phyloP scores from a whole-genome alignment of 2,888 invertebrate species.

The Eilema griseolum region DNA sequence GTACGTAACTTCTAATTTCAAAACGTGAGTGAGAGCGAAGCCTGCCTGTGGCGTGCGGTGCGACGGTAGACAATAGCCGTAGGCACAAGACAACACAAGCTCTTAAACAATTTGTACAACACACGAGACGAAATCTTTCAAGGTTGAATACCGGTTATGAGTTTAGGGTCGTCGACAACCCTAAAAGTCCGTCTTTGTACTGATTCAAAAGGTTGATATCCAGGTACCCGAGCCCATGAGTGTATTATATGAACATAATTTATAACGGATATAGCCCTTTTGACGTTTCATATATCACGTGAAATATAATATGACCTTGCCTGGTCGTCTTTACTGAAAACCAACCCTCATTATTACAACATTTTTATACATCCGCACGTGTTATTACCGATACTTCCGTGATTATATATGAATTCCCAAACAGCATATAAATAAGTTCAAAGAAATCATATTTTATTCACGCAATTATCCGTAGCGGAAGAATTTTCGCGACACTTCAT shows the following conservation, averaged over 20 bases:
- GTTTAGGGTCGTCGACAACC: not conserved
- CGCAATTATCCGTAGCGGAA: slow-evolving; percentile 21
- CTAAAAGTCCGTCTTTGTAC: not conserved
- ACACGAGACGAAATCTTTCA: not conserved
- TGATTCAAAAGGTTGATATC: not conserved
- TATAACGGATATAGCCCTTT: slow-evolving; percentile 4
- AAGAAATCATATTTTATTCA: slow-evolving; percentile 23
- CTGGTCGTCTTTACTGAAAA: not conserved
- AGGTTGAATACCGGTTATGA: not conserved
- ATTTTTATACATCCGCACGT: not conserved
- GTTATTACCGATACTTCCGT: not conserved
- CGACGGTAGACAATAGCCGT: slow-evolving; percentile 1
- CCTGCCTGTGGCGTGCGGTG: not conserved
- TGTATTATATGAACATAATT: not conserved
- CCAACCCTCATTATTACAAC: not conserved
- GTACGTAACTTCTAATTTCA: not conserved
- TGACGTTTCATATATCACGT: not conserved
- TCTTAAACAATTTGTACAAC: not conserved
- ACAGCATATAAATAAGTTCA: slow-evolving; percentile 10
- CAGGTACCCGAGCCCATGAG: not conserved
- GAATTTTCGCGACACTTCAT: slow-evolving; percentile 19
- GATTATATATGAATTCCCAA: not conserved
- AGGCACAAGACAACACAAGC: slow-evolving; percentile 1
- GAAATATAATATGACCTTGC: not conserved
- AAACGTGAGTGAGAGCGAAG: slow-evolving; percentile 1